These are phyloP conservation scores for Trissoscelio sp. DNA, from an alignment of 2,888 invertebrate genomes.

Conservation along the genomic window DNA sequence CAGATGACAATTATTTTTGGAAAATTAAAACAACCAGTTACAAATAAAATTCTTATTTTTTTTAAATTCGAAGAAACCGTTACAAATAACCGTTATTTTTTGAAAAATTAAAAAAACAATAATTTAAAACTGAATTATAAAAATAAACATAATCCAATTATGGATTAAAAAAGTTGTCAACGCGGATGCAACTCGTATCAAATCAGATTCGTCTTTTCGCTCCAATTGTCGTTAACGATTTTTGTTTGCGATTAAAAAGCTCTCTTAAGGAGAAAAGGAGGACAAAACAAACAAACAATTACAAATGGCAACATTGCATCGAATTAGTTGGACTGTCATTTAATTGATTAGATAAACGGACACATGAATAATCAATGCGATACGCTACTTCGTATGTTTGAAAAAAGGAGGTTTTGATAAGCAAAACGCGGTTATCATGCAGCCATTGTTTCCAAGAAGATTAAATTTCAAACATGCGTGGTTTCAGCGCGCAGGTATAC, in stretches of 20 bases:
- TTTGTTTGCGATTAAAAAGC: constrained; percentile 1
- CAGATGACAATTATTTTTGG: too few species aligned
- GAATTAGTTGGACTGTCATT: constrained; percentile 32
- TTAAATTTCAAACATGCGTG: constrained; percentile 68
- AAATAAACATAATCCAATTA: too few species aligned
- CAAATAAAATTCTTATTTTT: too few species aligned
- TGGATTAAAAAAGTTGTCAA: too few species aligned
- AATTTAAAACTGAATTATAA: too few species aligned
- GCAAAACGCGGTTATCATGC: constrained; percentile 66
- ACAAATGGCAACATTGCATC: not conserved
- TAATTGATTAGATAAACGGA: constrained; percentile 60
- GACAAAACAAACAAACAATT: constrained; percentile 6
- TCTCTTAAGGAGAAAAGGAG: too few species aligned
- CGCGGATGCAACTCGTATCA: too few species aligned
- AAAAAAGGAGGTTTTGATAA: constrained; percentile 58
- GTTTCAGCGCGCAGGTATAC: constrained; percentile 65
- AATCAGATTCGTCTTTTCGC: too few species aligned
- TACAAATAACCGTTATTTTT: not conserved
- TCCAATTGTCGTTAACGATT: too few species aligned
- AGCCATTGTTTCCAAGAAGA: constrained; percentile 68
- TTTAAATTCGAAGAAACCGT: too few species aligned
- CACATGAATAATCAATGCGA: constrained; percentile 57
- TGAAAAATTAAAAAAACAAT: too few species aligned
- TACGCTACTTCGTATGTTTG: constrained; percentile 27
- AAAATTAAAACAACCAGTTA: too few species aligned